Base-by-base conservation (phyloP, 2,888 invertebrate species). In the Suillia variegata region DNA sequence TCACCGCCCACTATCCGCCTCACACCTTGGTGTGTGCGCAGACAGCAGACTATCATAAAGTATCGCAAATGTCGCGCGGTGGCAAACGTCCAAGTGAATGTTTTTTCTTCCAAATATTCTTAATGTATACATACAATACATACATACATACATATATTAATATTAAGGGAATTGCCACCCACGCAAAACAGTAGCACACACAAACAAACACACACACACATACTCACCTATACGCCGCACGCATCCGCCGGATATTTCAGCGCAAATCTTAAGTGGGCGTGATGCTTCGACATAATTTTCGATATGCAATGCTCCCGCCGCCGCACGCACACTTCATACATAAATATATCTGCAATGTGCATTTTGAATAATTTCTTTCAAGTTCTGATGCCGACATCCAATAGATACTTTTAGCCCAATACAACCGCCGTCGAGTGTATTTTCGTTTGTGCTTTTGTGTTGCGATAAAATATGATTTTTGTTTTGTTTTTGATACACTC, bases 201-300 rank as follows among this genome's bases (percentile, higher is more conserved):
- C 38, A 8, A 6, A 38, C 38, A 38, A 8, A 8, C 6, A 38
- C n/a, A 13, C n/a, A 38, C 18, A 45, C 8, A 48, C n/a, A 13
- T 33, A 48, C 17, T n/a, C n/a, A n/a, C n/a, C n/a, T n/a, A n/a
- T n/a, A n/a, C 38, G 42, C 17, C 49, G 50, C 42, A 50, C n/a
- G 34, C 47, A 58, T 58, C 57, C 57, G 57, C 22, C 57, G 57
- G 57, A 58, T 58, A 47, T 47, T 33, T 52, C 22, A 22, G 15
- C n/a, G 42, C 10, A 2, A n/a, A 31, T 55, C 31, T 18, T 12
- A n/a, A 13, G 17, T 22, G 42, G 31, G 31, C 21, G n/a, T 42
- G 20, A 18, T 45, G 45, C 17, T 5, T 38, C 12, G n/a, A n/a
- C 38, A 13, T 38, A 13, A 5, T 38, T 38, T 38, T 38, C 4